A percentile compares a stretch with the other conserved stretches of the same genome.
phyloP scores from a whole-genome alignment of 2,113 vertebrate genomes.

The Alouatta palliata region DNA sequence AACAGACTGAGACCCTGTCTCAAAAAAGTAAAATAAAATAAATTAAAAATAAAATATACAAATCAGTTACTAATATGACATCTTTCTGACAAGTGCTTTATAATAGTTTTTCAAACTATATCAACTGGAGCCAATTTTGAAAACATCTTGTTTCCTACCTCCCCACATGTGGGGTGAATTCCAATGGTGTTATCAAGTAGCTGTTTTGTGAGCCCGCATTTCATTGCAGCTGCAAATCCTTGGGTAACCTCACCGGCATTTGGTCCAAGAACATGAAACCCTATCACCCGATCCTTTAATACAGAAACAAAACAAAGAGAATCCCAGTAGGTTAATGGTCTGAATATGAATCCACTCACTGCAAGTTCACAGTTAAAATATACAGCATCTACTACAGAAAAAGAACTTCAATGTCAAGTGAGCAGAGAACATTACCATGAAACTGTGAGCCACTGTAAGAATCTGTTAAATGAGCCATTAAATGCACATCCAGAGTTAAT shows the following conservation, averaged over 20 bases:
- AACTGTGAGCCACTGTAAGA: neutral
- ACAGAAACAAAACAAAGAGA: slow-evolving; percentile 17
- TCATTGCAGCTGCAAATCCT: slow-evolving; percentile 95
- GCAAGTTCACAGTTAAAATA: neutral
- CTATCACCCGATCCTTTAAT: slow-evolving; percentile 92
- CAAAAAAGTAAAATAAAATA: no score
- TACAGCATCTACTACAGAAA: neutral
- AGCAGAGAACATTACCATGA: neutral
- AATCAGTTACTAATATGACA: neutral
- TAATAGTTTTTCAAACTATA: neutral
- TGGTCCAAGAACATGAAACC: slow-evolving; percentile 95
- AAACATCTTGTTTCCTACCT: slow-evolving; percentile 84
- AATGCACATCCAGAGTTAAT: slow-evolving; percentile 1
- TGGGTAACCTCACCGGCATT: slow-evolving; percentile 98
- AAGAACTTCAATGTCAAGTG: accelerated
- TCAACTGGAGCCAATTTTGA: neutral
- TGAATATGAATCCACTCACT: neutral
- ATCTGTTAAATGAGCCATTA: slow-evolving; percentile 37
- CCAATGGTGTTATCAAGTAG: slow-evolving; percentile 93
- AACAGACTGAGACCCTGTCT: no score
- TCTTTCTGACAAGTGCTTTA: neutral
- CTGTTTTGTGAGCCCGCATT: slow-evolving; percentile 95
- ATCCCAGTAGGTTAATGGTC: neutral
- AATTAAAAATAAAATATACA: no score
- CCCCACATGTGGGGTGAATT: slow-evolving; percentile 97